Base-by-base conservation (phyloP, 1,140 invertebrate species). In the Drosophila truncata region DNA sequence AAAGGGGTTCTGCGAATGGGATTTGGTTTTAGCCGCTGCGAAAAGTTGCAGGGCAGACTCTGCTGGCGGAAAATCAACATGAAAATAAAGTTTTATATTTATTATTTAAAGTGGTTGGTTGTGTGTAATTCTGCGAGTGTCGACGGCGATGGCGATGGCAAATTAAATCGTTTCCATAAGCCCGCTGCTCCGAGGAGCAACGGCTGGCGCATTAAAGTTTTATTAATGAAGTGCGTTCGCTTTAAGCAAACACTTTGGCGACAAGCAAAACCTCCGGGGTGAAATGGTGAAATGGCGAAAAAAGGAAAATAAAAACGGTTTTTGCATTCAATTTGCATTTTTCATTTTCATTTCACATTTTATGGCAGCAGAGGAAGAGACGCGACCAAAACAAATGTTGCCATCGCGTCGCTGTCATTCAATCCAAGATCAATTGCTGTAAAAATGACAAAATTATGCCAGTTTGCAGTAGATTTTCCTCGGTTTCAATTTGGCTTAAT, bases 351-450 rank as follows among this genome's bases (percentile, higher is more conserved):
- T 54, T 54, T 37, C 31, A 20, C 82, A 41, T 80, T 86, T 85
- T 66, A 85, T 81, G 50, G 55, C 44, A 33, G 13, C 20, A 8
- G 18, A 18, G 44, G 11, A 58, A 16, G 37, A n/a, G 37, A 66
- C n/a, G 42, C 59, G 50, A 54, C 37, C 63, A 23, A 77, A 71
- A 79, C 75, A 76, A 80, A 71, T 77, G 59, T 65, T 33, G 18
- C 47, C 50, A 44, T 59, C 70, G 58, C 54, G 41, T 62, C 57
- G 57, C 37, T 78, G 80, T 78, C 83, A 88, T 84, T 84, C 85
- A 88, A 88, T 88, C 78, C 78, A 67, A 84, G 84, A 88, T 88
- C 84, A 88, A 88, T 88, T 88, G 84, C 84, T 88, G 84, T 88
- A 88, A 88, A 87, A 88, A 88, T 90, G 80, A 70, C 80, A 88